These are phyloP conservation scores for Myopa testacea DNA, from an alignment of 2,888 invertebrate species.

Conservation along the genomic window DNA sequence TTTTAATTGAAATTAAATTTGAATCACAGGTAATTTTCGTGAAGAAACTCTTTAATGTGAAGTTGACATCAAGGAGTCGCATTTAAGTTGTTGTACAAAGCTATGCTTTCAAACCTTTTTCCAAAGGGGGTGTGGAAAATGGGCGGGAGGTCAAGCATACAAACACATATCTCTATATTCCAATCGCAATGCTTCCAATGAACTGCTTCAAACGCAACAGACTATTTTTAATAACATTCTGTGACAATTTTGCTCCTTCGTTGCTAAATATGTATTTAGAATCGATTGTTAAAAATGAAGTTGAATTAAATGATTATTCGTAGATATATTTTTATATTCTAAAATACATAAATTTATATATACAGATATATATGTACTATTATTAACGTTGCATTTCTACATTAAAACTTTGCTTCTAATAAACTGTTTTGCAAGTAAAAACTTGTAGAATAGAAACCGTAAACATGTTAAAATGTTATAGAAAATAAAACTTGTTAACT, in stretches of 20 bases:
- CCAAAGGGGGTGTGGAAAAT: not conserved
- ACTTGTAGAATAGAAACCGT: not conserved
- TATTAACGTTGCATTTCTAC: not conserved
- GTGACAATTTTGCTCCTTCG: not conserved
- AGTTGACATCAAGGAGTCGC: slow-evolving; percentile 71
- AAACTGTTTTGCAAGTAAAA: not conserved
- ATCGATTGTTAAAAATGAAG: not conserved
- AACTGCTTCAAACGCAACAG: slow-evolving; percentile 36
- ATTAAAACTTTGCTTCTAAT: not conserved
- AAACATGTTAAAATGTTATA: not conserved
- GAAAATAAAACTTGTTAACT: too few relatives aligned
- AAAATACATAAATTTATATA: slow-evolving; percentile 1
- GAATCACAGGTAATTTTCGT: slow-evolving; percentile 83
- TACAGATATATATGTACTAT: not conserved
- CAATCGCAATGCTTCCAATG: slow-evolving; percentile 18
- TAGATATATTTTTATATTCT: slow-evolving; percentile 5
- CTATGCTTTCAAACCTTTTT: not conserved
- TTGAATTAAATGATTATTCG: not conserved
- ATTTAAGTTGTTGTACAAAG: slow-evolving; percentile 53
- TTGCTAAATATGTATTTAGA: slow-evolving; percentile 10
- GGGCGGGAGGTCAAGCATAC: not conserved
- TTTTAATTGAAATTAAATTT: not conserved
- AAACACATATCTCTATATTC: slow-evolving; percentile 12
- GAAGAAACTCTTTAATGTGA: slow-evolving; percentile 87
- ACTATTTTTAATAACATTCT: slow-evolving; percentile 20